Base-by-base conservation (phyloP, 2,888 invertebrate genomes). In the Nemurella pictetii region DNA sequence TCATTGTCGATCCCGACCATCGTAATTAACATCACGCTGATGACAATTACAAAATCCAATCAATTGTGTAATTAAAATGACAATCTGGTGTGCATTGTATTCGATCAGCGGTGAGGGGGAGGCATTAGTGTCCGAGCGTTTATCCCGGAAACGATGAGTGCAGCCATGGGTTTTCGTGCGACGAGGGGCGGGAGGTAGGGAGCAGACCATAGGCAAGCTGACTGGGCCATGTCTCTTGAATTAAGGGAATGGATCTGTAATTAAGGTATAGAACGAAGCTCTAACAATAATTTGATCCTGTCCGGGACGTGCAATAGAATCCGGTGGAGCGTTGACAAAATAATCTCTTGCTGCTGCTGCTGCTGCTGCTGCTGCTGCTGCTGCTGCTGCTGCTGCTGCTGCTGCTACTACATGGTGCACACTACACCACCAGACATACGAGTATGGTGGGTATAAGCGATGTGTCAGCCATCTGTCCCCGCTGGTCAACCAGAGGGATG, bases 51-150 rank as follows among this genome's bases (percentile, higher is more conserved):
- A 78, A 29, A 30, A 78, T 78, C 78, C 78, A 78, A 78, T 78
- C 78, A 78, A 28, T 78, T 74, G 80, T 84, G 74, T 84, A 84
- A 84, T 84, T 84, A 84, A 72, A 84, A 84, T 80, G 80, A 25
- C 84, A 84, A 84, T 84, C 78, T 84, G 80, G 26, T 26, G 55
- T 28, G 80, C 80, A 81, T 74, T 84, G 55, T 72, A 30, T 5
- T 78, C 30, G 29, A n/a, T 78, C 30, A 78, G 26, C 27, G 26
- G 20, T n/a, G 7, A 28, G 75, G 26, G 75, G 75, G 78, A 9
- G 4, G 30, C 78, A 78, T 78, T 78, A 29, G 78, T 78, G 78
- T 78, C 30, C 27, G 55, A 55, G 55, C 3, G 55, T 55, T 55
- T 55, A 55, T 55, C n/a, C n/a, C n/a, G n/a, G n/a, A n/a, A n/a